Evolutionary conservation across 2,113 vertebrate genomes (phyloP), one percentile per base, ranked within the genome.

Genomic region (Toxostoma redivivum): DNA sequence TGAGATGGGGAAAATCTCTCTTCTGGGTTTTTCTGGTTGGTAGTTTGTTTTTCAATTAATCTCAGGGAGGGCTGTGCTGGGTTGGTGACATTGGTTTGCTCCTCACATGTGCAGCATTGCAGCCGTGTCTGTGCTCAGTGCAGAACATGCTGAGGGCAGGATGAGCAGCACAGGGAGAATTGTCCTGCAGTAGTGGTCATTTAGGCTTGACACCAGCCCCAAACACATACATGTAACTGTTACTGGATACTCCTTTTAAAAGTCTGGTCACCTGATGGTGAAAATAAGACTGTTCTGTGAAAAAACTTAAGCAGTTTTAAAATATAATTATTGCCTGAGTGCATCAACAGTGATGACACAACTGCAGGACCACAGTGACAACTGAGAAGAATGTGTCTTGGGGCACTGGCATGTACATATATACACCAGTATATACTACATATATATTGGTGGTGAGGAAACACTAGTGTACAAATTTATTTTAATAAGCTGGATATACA

Each of bases 31-130:
- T 92, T 97, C 90, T 88, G 91, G 86, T 87, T 89, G 86, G 61
- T 92, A 94, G 93, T 91, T 97, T 96, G 94, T 91, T 92, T 96
- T 95, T 88, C 96, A 96, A 71, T 96, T 97, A 96, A 94, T 96
- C 87, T 95, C 76, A 15, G 60, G 53, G 19, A 69, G 66, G 84
- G 77, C 80, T 87, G 61, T 45, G 73, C 51, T 94, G 40, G 7
- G 20, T 3, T 54, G 72, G 47, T 90, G 96, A 88, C 87, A 77
- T 79, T 95, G 86, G 50, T 85, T 91, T 92, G 81, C 92, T 86
- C 38, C 81, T 91, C 25, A 13, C 70, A 18, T 3, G 73, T 67
- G 57, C 72, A 60, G 48, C 47, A 27, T 3, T 80, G 38, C 83
- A 69, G 77, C 21, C 16, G 2, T 58, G 87, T 42, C 61, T 2